Conservation (phyloP, 2,113 vertebrate species). For the Chunga burmeisteri region DNA sequence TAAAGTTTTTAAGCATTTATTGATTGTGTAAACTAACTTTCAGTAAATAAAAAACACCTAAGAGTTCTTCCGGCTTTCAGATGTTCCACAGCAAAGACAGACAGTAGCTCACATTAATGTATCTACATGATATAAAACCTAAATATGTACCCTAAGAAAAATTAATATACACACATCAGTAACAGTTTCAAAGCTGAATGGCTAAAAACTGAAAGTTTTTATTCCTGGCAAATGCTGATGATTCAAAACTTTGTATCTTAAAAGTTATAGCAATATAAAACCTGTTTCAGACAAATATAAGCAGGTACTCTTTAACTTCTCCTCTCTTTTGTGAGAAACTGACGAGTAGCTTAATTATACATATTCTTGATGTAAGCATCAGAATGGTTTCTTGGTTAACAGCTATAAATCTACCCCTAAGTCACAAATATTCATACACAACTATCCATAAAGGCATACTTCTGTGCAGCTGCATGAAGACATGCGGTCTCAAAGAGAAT, state of each 20-base stretch:
- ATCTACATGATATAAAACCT: not conserved
- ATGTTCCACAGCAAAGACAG: not conserved
- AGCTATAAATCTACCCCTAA: not conserved
- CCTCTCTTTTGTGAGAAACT: not conserved
- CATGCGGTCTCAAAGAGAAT: not conserved
- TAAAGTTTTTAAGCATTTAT: not conserved
- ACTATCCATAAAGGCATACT: not conserved
- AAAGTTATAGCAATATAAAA: not conserved
- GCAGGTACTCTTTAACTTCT: not conserved
- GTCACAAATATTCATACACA: not conserved
- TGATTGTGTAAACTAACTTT: not conserved
- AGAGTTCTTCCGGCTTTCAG: not conserved
- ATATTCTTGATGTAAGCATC: not conserved
- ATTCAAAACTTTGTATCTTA: not conserved
- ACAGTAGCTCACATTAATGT: not conserved
- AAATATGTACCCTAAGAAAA: not conserved
- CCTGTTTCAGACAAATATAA: not conserved
- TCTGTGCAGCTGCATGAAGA: not conserved
- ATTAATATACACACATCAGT: not conserved
- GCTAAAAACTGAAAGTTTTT: not conserved
- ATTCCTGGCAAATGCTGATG: not conserved
- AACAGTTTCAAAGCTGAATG: not conserved
- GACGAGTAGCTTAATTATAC: not conserved
- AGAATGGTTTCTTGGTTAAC: not conserved
- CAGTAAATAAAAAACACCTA: not conserved